These are phyloP conservation scores for Plagodis pulveraria DNA, from an alignment of 2,888 invertebrate species.

Conservation along the genomic window DNA sequence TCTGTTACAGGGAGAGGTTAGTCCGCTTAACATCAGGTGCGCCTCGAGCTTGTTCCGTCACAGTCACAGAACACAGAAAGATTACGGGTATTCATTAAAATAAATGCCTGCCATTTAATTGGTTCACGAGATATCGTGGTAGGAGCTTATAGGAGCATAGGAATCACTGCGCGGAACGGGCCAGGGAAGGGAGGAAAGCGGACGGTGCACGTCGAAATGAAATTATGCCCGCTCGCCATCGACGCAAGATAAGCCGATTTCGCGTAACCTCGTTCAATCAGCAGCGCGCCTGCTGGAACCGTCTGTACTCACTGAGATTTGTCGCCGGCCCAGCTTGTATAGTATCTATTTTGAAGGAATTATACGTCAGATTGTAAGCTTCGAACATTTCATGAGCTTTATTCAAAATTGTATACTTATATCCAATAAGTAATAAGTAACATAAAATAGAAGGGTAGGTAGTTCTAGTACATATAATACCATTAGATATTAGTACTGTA, in stretches of 20 bases:
- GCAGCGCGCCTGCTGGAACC: conserved; percentile 54
- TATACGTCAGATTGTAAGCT: conserved; percentile 4
- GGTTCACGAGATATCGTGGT: conserved; percentile 9
- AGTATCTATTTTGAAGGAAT: conserved; percentile 14
- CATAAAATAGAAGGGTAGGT: too few species aligned
- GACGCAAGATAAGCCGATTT: conserved; percentile 76
- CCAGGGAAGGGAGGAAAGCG: conserved; percentile 12
- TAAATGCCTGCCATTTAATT: too few species aligned
- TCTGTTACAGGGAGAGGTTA: too few species aligned
- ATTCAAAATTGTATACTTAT: too few species aligned
- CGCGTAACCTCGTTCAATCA: conserved; percentile 78
- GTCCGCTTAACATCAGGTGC: too few species aligned
- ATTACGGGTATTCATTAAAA: too few species aligned
- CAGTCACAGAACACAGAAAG: too few species aligned
- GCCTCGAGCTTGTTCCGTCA: too few species aligned
- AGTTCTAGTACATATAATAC: too few species aligned
- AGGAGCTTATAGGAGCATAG: conserved; percentile 1
- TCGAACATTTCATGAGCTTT: not conserved
- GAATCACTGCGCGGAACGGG: not conserved
- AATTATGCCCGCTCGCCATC: conserved; percentile 69
- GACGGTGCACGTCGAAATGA: conserved; percentile 62
- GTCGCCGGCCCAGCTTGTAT: conserved; percentile 9
- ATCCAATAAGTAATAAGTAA: too few species aligned
- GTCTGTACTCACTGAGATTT: conserved; percentile 47
- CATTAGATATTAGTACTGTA: too few species aligned